Base-by-base conservation (phyloP, 2,113 vertebrate genomes). In the Elgaria multicarinata region DNA sequence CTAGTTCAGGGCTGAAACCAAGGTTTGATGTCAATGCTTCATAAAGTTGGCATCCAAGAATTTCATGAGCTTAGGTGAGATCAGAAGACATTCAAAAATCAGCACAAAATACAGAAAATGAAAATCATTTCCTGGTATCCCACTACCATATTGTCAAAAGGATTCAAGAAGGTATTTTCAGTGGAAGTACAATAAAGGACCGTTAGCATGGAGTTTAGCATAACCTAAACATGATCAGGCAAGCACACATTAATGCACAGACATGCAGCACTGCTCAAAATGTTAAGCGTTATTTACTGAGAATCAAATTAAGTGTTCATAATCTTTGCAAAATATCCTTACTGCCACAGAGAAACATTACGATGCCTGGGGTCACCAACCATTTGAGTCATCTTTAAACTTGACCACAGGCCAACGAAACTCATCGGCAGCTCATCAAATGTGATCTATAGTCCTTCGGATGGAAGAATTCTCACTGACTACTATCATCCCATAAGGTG, bases 401-500 rank as follows among this genome's bases (percentile, higher is more conserved):
- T 75, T 78, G 62, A 67, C n/a, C 58, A 50, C 14, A n/a, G 87
- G 64, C 55, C 50, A 83, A 69, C 50, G 58, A 64, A 66, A 33
- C 42, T 20, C 66, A 81, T 62, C 13, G 77, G 62, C 74, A 50
- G 67, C 81, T 55, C 67, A 66, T 71, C 85, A 83, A 71, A 78
- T 28, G 1, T 2, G 9, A 89, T n/a, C 83, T 79, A 46, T 28
- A 50, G 28, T 66, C 2, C 78, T 69, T 1, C 0, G 4, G 87
- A 13, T 55, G 50, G 0, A 0, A 1, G 0, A 6, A 18, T 66
- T 33, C 9, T 0, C 10, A 0, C 81, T 31, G 26, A 26, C 58
- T 83, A 89, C 88, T 64, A 39, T 80, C 39, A 0, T 42, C 72
- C 88, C 4, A 69, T 0, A 31, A n/a, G 86, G 58, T 58, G 10